phyloP scores from a whole-genome alignment of 2,113 vertebrate species.

The Macrotus californicus region DNA sequence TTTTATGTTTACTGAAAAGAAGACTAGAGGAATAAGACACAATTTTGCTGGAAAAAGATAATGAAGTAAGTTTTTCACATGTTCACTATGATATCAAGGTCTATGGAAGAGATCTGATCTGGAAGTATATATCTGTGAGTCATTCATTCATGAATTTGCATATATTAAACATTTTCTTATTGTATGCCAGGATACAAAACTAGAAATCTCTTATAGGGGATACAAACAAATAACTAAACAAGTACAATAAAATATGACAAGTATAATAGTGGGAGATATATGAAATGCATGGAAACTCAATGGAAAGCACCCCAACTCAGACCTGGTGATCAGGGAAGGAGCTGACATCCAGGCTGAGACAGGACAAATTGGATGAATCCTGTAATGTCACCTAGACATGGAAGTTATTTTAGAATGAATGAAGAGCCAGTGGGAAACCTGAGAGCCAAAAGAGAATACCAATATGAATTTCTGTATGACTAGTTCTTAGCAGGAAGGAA shows the following conservation, averaged over 20 bases:
- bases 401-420: background rate
- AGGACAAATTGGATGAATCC: background rate
- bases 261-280: background rate
- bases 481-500: background rate
- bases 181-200: background rate
- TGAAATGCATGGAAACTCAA: background rate
- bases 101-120: background rate
- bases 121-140: background rate
- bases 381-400: background rate
- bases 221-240: background rate
- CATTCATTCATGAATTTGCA: background rate
- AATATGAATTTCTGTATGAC: background rate
- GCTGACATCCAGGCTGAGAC: background rate
- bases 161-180: background rate
- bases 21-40: background rate
- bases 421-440: background rate
- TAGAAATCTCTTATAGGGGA: background rate
- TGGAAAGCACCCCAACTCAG: background rate
- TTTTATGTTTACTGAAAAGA: constrained; percentile 21
- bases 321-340: background rate
- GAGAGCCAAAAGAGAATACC: background rate
- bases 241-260: background rate
- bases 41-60: background rate
- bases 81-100: background rate
- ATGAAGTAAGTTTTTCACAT: constrained; percentile 2